Evolutionary conservation across 2,797 vertebrate genomes (phyloP), one percentile per base, ranked within the genome.

Genomic region (Ciconia nigra): DNA sequence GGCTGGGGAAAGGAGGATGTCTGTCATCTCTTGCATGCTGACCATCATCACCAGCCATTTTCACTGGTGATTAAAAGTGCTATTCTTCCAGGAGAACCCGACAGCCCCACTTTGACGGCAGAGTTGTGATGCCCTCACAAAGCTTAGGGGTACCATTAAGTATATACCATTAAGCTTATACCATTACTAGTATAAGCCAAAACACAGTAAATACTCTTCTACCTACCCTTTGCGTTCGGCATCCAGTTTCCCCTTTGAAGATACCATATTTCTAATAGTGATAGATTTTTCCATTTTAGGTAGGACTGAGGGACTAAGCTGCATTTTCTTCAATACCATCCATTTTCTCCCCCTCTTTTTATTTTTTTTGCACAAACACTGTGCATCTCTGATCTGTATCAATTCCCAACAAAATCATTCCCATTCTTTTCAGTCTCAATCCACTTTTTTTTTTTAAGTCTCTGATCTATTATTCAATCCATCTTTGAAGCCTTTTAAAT

Each of bases 381-480:
- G 22, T 59, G 22, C 41, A 61, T 67, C 59, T 95, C 78, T 86
- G 63, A 73, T 81, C 49, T 42, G 3, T 35, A 90, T 26, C 42
- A 63, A 46, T 58, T 67, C 58, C 62, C 28, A 78, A 52, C 18
- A 70, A 83, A 93, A 88, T 55, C 6, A 86, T n/a, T 88, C n/a
- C 41, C 61, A 20, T 83, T 89, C 74, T 89, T 81, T 88, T 72
- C 72, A 71, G 65, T 73, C n/a, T 76, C 69, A 63, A n/a, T 6
- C 21, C 21, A 22, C 9, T 18, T 31, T 20, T 65, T 49, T 77
- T 62, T 91, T 84, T 70, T 3, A 85, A 58, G 54, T 83, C 87
- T 95, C 77, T 95, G 72, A 65, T 91, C 62, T 84, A 33, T 93
- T 93, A 93, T 86, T 93, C 73, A 71, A n/a, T 77, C 65, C 76